Evolutionary conservation across 2,888 invertebrate species (phyloP), one percentile per base, ranked within the genome.

Genomic region (Aquatica leii): DNA sequence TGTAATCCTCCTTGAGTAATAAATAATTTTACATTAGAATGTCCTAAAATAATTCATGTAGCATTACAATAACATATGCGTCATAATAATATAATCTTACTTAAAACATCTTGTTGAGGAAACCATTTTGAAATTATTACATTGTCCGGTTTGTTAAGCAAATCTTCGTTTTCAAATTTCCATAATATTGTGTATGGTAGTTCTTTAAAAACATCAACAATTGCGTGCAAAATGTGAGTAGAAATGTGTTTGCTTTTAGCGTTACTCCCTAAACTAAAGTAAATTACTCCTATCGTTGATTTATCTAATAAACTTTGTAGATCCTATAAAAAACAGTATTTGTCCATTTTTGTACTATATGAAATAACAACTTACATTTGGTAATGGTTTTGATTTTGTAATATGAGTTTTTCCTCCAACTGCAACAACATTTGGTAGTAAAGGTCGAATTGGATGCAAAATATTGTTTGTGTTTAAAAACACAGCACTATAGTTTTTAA

Each of bases 1-100:
- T 83, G 82, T 1, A 82, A 67, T 2, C 84, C 84, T 46, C 82
- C 82, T 77, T 84, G 84, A 0, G 81, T 82, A 48, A 84, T 79
- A 55, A 84, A 84, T 1, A 82, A 54, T 64, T 83, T 84, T 0
- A 84, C 63, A 52, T 84, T 84, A 14, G 78, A 78, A 69, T 84
- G 83, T 20, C 66, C 70, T 71, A 48, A 40, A 53, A n/a, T n/a
- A n/a, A n/a, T n/a, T n/a, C n/a, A n/a, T n/a, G n/a, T n/a, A n/a
- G n/a, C n/a, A n/a, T n/a, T n/a, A n/a, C n/a, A n/a, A 4, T 31
- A 31, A n/a, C n/a, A 48, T 20, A 31, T 31, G n/a, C n/a, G n/a
- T n/a, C n/a, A n/a, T 31, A 31, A 31, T 31, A 9, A 9, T 6
- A 31, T 20, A 24, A 12, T 21, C 40, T 31, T 12, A 59, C 59